Conservation (phyloP, 2,797 vertebrate genomes). For the Phyllotis vaccarum region DNA sequence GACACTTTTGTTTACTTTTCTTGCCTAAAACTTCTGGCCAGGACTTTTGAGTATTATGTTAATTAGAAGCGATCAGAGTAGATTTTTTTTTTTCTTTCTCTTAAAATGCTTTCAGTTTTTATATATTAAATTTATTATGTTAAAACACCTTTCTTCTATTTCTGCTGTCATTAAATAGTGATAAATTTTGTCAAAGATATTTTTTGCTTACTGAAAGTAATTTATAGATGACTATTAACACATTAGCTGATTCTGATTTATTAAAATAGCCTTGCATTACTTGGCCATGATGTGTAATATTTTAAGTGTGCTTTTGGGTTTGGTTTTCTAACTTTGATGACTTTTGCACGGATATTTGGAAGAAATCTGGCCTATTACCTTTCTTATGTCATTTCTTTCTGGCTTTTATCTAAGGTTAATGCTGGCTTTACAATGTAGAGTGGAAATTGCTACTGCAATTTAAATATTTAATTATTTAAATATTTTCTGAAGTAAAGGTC, state of each 20-base stretch:
- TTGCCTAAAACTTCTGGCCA: neutral
- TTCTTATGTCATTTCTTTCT: neutral
- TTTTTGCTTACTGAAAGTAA: neutral
- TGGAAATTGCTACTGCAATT: neutral
- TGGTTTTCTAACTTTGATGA: neutral
- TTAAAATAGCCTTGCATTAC: neutral
- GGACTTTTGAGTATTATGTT: neutral
- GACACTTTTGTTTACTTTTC: neutral
- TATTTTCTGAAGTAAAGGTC: slow-evolving; percentile 33
- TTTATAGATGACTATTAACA: neutral
- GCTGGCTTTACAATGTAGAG: neutral
- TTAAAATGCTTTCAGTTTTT: neutral
- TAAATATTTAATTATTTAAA: neutral
- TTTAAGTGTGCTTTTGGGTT: neutral
- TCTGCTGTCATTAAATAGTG: neutral
- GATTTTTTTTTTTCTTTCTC: neutral
- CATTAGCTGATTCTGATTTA: neutral
- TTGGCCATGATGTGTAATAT: neutral
- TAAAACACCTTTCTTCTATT: neutral
- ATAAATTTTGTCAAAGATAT: neutral
- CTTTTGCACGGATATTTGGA: neutral
- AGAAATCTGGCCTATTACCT: neutral
- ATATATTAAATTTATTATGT: neutral
- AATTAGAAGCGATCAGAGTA: neutral
- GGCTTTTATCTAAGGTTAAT: neutral